A percentile compares a stretch with the other conserved stretches of the same genome.
These are phyloP conservation scores for Rissa tridactyla DNA, from an alignment of 2,113 vertebrate genomes.

Conservation along the genomic window DNA sequence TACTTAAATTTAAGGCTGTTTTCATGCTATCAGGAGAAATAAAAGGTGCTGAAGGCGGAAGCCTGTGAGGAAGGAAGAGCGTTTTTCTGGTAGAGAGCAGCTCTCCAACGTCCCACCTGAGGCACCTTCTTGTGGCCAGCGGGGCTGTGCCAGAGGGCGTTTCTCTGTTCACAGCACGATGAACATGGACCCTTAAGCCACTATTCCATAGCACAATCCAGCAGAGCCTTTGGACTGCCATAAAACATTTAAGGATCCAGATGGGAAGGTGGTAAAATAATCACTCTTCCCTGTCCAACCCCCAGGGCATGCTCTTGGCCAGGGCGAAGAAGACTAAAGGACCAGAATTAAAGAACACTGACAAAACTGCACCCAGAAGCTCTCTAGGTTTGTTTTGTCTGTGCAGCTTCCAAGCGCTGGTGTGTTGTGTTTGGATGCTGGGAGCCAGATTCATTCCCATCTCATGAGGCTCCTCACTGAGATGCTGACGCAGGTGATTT, in stretches of 20 bases:
- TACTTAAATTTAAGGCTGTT: neutral
- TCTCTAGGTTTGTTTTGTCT: neutral
- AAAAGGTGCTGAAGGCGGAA: neutral
- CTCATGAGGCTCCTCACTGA: neutral
- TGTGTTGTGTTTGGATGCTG: neutral
- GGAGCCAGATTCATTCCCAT: neutral
- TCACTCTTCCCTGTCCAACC: neutral
- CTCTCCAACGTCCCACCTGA: accelerated
- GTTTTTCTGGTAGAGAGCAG: neutral
- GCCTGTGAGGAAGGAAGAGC: neutral
- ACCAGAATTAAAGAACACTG: neutral
- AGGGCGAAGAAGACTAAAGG: neutral
- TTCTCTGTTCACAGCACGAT: neutral
- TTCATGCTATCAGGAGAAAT: neutral
- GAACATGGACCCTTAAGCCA: neutral
- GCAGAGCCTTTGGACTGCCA: neutral
- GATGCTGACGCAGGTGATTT: neutral
- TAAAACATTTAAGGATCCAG: neutral
- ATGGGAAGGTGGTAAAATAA: neutral
- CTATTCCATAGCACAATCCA: neutral
- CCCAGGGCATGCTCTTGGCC: neutral
- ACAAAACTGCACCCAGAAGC: neutral
- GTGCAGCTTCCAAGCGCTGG: neutral
- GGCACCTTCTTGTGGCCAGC: accelerated
- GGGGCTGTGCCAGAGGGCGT: neutral